phyloP scores from a whole-genome alignment of 2,113 vertebrate genomes.

The Cebus imitator region DNA sequence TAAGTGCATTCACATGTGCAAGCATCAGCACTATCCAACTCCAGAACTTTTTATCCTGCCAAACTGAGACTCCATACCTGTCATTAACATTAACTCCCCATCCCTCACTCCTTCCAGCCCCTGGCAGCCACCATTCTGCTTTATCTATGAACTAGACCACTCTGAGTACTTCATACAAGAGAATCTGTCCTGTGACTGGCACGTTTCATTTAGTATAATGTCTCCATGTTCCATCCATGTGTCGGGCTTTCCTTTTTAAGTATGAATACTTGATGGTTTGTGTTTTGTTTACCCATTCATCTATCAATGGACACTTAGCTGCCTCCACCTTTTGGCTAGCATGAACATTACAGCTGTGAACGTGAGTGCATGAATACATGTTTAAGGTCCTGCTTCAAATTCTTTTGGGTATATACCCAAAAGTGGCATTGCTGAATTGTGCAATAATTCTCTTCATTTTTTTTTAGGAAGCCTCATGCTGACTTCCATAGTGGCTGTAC shows the following conservation, averaged over 20 bases:
- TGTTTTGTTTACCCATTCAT: too few species aligned
- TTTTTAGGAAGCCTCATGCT: not conserved
- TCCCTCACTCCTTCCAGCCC: not conserved
- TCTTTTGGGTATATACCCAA: not conserved
- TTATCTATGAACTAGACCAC: not conserved
- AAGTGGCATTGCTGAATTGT: not conserved
- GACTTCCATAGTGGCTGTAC: too few species aligned
- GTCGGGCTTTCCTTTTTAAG: not conserved
- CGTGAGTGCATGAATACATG: fast-evolving
- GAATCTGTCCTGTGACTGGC: not conserved
- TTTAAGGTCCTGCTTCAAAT: not conserved
- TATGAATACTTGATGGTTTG: not conserved
- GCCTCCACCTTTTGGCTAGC: not conserved
- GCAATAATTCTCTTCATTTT: not conserved
- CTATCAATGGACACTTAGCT: not conserved
- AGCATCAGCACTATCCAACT: not conserved
- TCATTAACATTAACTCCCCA: not conserved
- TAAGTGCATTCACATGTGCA: not conserved
- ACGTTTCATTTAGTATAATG: not conserved
- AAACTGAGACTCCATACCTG: not conserved
- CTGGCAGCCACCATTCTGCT: not conserved
- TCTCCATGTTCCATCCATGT: not conserved
- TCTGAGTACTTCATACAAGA: not conserved
- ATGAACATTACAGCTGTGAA: not conserved
- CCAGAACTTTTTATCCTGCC: not conserved